Evolutionary conservation across 2,797 vertebrate species (phyloP).

Genomic region (Parotocinclus haroldoi): DNA sequence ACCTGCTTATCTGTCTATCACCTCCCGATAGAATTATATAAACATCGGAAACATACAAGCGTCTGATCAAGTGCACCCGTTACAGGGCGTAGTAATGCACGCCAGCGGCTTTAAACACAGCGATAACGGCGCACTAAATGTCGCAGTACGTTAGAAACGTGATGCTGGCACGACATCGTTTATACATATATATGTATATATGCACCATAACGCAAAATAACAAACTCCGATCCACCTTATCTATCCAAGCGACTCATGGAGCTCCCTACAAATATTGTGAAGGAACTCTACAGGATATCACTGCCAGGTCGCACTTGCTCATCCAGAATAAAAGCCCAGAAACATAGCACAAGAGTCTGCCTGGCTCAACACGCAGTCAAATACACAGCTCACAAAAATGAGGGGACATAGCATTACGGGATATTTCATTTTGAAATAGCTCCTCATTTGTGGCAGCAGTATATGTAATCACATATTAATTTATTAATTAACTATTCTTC

Average conservation of each 20-base stretch:
- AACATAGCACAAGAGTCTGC: no score
- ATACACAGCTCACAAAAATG: no score
- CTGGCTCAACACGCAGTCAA: no score
- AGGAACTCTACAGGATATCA: conserved; percentile 49
- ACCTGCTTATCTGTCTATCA: background rate
- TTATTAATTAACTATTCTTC: no score
- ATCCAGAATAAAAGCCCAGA: conserved; percentile 44
- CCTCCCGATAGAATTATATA: background rate
- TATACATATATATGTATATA: conserved; percentile 28
- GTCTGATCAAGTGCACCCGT: no score
- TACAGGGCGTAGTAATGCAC: no score
- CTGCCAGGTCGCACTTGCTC: conserved; percentile 62
- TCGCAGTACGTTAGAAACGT: conserved; percentile 15
- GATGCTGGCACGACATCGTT: conserved; percentile 42
- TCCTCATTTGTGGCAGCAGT: no score
- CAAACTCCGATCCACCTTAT: conserved; percentile 60
- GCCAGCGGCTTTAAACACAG: conserved; percentile 3
- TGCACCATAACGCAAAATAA: conserved; percentile 23
- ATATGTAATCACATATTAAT: no score
- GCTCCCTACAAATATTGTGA: conserved; percentile 52
- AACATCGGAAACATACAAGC: no score
- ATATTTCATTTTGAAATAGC: no score
- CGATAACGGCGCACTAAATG: conserved; percentile 36
- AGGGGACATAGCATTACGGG: no score
- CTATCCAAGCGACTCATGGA: conserved; percentile 65